Evolutionary conservation across 2,888 invertebrate species (phyloP).

Genomic region (Oligia strigilis): DNA sequence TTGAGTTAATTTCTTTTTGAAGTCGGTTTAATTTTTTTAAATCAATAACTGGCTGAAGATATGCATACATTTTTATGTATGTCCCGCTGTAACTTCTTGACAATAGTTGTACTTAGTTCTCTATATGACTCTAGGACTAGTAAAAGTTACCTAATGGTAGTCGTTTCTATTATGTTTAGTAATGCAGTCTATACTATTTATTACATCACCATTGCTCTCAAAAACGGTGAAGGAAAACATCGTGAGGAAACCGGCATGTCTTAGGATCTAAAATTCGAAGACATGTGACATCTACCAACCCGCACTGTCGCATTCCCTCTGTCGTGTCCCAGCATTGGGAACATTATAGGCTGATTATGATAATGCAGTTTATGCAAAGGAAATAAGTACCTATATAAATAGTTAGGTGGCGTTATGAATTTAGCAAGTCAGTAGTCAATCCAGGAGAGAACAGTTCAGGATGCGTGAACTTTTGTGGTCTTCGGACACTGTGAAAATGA

Average conservation of each 20-base stretch:
- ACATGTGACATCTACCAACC: no score
- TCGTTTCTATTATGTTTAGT: background rate
- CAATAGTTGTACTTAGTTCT: background rate
- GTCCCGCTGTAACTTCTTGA: no score
- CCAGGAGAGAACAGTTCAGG: background rate
- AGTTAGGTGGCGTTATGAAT: background rate
- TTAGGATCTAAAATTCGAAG: no score
- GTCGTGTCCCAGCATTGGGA: no score
- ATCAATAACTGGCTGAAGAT: background rate
- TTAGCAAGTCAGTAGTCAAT: background rate
- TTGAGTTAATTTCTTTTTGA: no score
- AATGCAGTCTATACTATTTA: background rate
- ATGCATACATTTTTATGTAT: background rate
- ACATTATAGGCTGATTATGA: no score
- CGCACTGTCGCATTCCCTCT: no score
- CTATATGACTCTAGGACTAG: background rate
- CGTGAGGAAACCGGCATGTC: no score
- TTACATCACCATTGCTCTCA: no score
- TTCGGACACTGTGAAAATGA: background rate
- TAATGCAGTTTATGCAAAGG: background rate
- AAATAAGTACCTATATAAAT: no score
- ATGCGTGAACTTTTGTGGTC: background rate
- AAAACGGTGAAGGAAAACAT: no score
- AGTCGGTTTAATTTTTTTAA: no score
- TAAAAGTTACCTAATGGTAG: background rate